Evolutionary conservation across 2,113 vertebrate species (phyloP), one percentile per base, ranked within the genome.

Genomic region (Sinocyclocheilus anshuiensis): DNA sequence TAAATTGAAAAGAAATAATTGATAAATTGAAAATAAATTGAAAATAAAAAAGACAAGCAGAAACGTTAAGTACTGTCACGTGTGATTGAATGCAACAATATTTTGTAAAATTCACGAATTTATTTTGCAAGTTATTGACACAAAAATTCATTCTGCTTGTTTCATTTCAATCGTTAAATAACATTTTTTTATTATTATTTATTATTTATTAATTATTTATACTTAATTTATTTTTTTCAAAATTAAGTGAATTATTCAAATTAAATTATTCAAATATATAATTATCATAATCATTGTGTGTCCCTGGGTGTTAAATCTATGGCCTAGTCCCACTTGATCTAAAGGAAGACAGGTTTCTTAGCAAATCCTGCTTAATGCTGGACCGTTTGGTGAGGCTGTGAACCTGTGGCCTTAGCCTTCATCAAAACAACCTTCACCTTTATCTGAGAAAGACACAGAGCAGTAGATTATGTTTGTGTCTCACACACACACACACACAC

Each of bases 401-500:
- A 75, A 75, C 39, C 39, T 24, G 57, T 63, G 33, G 57, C 78
- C n/a, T 45, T 61, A 22, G 6, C 61, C 36, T 63, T 65, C 22
- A 61, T 85, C 48, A 22, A 61, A 76, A 74, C 55, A 75, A 48
- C 42, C 65, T 82, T 82, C 42, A 63, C 74, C 77, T 86, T 83
- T 24, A 81, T 77, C 74, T 78, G 26, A 86, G 74, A 48, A 57
- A 78, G 22, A 50, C 74, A 48, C 53, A 18, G 29, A 63, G 63
- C 22, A n/a, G 59, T 72, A 50, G 50, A 36, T 33, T 26, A 29
- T 71, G 67, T 81, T 53, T 85, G 26, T 77, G 53, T 50, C 42
- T 48, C 83, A 57, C 80, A 74, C 45, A 85, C 77, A 83, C 76
- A 63, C 77, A 50, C 69, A 77, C 78, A 85, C 26, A 65, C 13